phyloP scores from a whole-genome alignment of 2,113 vertebrate species.

The Epinephelus fuscoguttatus region DNA sequence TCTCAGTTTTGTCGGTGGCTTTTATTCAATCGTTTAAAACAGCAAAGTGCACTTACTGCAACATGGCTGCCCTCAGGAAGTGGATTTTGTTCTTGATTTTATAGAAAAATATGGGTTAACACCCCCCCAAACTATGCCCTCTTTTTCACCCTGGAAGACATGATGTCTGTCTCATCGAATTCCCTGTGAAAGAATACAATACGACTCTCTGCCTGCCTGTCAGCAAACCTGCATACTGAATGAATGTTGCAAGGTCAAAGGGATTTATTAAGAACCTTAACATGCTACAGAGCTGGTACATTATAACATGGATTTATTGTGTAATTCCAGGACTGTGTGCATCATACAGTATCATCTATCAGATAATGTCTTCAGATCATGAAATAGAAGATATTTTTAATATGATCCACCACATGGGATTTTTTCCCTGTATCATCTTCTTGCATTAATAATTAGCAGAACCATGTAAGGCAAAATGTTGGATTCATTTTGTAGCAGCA shows the following conservation, averaged over 20 bases:
- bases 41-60: not conserved
- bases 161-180: slow-evolving; percentile 27
- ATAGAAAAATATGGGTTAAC: not conserved
- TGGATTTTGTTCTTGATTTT: slow-evolving; percentile 30
- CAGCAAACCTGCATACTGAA: slow-evolving; percentile 14
- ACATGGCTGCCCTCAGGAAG: slow-evolving; percentile 12
- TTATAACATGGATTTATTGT: slow-evolving; percentile 10
- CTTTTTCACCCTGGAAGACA: slow-evolving; percentile 36
- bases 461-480: not conserved
- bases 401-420: not conserved
- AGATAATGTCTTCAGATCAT: not conserved
- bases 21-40: not conserved
- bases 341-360: not conserved
- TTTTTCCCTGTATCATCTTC: not conserved
- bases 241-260: slow-evolving; percentile 41
- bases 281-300: slow-evolving; percentile 11
- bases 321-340: not conserved
- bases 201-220: not conserved
- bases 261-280: slow-evolving; percentile 16
- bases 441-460: not conserved
- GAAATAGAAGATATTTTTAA: not conserved
- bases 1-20: not conserved
- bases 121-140: not conserved
- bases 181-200: slow-evolving; percentile 11
- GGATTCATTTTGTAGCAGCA: not conserved